Percentiles rank a stretch among this genome's conserved stretches.
Conservation (phyloP, 2,888 invertebrate species). For the Cheilosia vulpina region DNA sequence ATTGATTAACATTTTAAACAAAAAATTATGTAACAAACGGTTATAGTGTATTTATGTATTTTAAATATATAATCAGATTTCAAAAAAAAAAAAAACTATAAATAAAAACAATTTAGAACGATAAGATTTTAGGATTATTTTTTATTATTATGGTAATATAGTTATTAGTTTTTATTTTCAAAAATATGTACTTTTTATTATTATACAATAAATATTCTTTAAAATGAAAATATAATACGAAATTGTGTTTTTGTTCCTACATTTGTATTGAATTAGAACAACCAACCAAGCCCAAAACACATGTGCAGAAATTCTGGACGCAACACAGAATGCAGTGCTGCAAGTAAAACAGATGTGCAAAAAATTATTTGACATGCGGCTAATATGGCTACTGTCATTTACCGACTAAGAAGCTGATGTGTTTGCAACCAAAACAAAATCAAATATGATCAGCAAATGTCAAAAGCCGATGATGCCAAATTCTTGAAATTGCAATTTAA, state of each 20-base stretch:
- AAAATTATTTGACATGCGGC: too few species aligned
- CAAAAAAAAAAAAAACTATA: slow-evolving; percentile 33
- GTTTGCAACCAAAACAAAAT: too few species aligned
- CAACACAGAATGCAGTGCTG: too few species aligned
- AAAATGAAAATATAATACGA: slow-evolving; percentile 39
- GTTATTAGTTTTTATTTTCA: slow-evolving; percentile 66
- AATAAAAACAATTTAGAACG: slow-evolving; percentile 37
- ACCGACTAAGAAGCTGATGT: too few species aligned
- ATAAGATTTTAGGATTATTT: slow-evolving; percentile 61
- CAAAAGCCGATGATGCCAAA: too few species aligned
- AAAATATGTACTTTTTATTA: slow-evolving; percentile 69
- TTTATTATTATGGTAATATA: slow-evolving; percentile 58
- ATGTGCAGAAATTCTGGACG: too few species aligned
- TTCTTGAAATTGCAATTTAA: too few species aligned
- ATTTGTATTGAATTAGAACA: too few species aligned
- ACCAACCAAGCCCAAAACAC: too few species aligned
- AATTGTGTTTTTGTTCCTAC: not conserved
- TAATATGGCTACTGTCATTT: too few species aligned
- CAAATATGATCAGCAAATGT: too few species aligned
- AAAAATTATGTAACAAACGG: slow-evolving; percentile 36
- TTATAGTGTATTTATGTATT: slow-evolving; percentile 64
- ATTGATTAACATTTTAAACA: slow-evolving; percentile 37
- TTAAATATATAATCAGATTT: slow-evolving; percentile 64
- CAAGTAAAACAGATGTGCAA: too few species aligned
- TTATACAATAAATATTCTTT: slow-evolving; percentile 71